phyloP scores from a whole-genome alignment of 2,888 invertebrate species.

The Eupithecia exiguata region DNA sequence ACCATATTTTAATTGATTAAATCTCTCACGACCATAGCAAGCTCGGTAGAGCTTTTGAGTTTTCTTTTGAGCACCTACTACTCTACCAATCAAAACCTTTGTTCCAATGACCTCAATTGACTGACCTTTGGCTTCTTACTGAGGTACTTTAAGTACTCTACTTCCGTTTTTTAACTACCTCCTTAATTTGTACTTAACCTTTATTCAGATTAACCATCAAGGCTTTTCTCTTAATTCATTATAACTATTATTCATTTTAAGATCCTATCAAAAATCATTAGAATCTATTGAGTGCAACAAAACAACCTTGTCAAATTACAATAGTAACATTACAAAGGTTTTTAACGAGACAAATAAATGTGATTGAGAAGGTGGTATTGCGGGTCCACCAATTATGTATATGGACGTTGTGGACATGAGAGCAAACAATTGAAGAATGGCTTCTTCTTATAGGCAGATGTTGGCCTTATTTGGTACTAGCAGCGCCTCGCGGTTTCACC shows the following conservation, averaged over 20 bases:
- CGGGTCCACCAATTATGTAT: slow-evolving; percentile 28
- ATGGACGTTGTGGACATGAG: background rate
- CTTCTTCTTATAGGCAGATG: background rate
- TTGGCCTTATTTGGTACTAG: background rate
- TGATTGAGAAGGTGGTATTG: slow-evolving; percentile 13
- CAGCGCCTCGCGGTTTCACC: no score
- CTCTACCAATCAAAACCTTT: background rate
- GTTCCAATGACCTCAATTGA: background rate
- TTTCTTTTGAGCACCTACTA: no score
- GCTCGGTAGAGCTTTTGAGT: no score
- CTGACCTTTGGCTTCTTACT: background rate
- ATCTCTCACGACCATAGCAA: no score
- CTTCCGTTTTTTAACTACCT: slow-evolving; percentile 4
- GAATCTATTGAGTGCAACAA: slow-evolving; percentile 41
- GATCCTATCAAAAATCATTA: slow-evolving; percentile 37
- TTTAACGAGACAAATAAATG: slow-evolving; percentile 28
- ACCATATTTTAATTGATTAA: no score
- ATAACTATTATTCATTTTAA: slow-evolving; percentile 14
- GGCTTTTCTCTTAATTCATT: slow-evolving; percentile 6
- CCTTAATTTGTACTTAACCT: slow-evolving; percentile 1
- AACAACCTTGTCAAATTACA: slow-evolving; percentile 42
- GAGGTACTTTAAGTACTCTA: background rate
- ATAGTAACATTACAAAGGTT: slow-evolving; percentile 31
- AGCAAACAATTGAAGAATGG: background rate
- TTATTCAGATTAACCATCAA: background rate